Percentiles rank a stretch among this genome's conserved stretches.
phyloP scores from a whole-genome alignment of 2,113 vertebrate species.

The Notothenia rossii region DNA sequence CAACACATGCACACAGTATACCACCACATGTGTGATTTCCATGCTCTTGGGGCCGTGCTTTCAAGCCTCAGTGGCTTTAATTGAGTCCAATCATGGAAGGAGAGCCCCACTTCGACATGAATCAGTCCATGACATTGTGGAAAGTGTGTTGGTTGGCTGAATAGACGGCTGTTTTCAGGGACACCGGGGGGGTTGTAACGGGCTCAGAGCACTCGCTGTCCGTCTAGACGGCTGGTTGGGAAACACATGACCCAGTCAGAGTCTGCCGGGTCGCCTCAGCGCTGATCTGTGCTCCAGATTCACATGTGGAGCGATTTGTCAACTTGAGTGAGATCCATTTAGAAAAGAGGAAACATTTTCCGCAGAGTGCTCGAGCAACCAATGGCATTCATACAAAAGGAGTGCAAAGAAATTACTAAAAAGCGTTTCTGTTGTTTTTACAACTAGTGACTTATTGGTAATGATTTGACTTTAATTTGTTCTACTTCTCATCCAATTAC shows the following conservation, averaged over 20 bases:
- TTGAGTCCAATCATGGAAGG: conserved; percentile 37
- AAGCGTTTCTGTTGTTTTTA: background rate
- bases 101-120: conserved; percentile 54
- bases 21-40: conserved; percentile 10
- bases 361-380: conserved; percentile 14
- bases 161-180: conserved; percentile 57
- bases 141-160: conserved; percentile 62
- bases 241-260: conserved; percentile 64
- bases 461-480: background rate
- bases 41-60: conserved; percentile 8
- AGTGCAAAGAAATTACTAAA: conserved; percentile 6
- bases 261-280: conserved; percentile 1
- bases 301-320: conserved; percentile 40
- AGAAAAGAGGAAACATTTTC: conserved; percentile 36
- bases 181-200: conserved; percentile 14
- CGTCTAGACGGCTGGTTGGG: conserved; percentile 21
- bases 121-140: conserved; percentile 60
- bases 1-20: background rate
- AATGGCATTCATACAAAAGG: conserved; percentile 6
- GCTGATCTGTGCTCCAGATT: conserved; percentile 35
- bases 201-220: conserved; percentile 20
- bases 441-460: background rate
- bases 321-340: conserved; percentile 38
- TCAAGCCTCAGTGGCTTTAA: conserved; percentile 49
- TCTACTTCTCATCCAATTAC: conserved; percentile 6